These are phyloP conservation scores for Ariopsis seemanni DNA, from an alignment of 2,113 vertebrate species.

Conservation along the genomic window DNA sequence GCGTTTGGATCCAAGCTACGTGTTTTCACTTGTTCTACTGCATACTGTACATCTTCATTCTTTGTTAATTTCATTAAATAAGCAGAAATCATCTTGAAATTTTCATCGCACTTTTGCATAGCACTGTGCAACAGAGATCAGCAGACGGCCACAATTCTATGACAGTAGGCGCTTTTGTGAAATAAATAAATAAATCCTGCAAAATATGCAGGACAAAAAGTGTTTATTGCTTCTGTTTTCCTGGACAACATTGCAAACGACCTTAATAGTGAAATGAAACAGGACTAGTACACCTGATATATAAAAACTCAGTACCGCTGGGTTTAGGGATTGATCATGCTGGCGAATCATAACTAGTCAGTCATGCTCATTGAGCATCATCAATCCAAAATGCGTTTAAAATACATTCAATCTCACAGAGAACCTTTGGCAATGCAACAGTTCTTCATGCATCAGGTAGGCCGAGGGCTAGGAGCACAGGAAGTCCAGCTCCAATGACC, in stretches of 20 bases:
- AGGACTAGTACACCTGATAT: neutral
- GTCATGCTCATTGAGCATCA: neutral
- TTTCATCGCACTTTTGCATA: neutral
- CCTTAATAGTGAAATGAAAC: neutral
- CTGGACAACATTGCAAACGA: neutral
- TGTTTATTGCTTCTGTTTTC: neutral
- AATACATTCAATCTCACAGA: neutral
- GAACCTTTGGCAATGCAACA: neutral
- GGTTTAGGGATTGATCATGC: neutral
- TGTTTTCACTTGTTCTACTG: neutral
- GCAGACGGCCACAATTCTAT: no score
- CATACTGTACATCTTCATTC: neutral
- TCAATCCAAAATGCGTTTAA: neutral
- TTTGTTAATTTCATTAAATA: neutral
- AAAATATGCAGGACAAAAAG: neutral
- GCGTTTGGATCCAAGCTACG: neutral
- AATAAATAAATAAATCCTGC: neutral
- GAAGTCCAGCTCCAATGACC: slow-evolving; percentile 69
- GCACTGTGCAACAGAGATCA: neutral
- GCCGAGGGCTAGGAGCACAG: slow-evolving; percentile 72
- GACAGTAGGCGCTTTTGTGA: no score
- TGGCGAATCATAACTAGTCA: no score
- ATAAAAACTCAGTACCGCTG: neutral
- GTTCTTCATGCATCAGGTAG: slow-evolving; percentile 68
- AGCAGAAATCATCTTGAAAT: neutral